Base-by-base conservation (phyloP, 2,113 vertebrate genomes). In the Eurypyga helias region DNA sequence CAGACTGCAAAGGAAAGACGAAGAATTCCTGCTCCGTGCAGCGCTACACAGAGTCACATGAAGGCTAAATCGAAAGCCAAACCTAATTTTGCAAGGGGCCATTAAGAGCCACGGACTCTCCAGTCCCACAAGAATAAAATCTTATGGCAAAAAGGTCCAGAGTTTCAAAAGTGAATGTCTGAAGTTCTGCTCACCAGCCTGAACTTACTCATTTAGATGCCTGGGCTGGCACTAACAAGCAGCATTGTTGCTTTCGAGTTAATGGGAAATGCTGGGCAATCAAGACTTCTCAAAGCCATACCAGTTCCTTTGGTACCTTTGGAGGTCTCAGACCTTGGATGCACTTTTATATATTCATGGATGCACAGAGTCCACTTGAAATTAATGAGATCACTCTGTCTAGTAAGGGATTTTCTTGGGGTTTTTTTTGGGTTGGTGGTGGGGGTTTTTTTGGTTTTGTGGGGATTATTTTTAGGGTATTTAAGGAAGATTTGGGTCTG, bases 31-130 rank as follows among this genome's bases (percentile, higher is more conserved):
- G 69, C 65, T 96, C 83, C 12, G 3, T 77, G 90, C 7, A 3
- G 66, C 4, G 2, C 79, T 86, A 38, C 78, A 64, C 29, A 72
- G 85, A 87, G 75, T 93, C 92, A 86, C 65, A 90, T 92, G 95
- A 90, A 94, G 80, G 90, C 94, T 93, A 96, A 96, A 97, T 84
- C 79, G 94, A 92, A 92, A 82, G 70, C 25, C 89, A 92, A 84
- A 92, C 76, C 69, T 95, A 87, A 95, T 96, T 97, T 95, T 95
- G 61, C 80, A 92, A 95, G 77, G 60, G 69, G 54, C 81, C 57
- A 79, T 94, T 93, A 95, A 54, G 45, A 92, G 80, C 87, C 0
- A 0, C 18, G 46, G 73, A 70, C 41, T 91, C 66, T 91, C 67
- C 43, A 60, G 70, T 82, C 65, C 73, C 4, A 0, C 41, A 80